A percentile compares a stretch with the other conserved stretches of the same genome.
Conservation (phyloP, 92 coral and sea anemone species). For the Epizoanthus ramosus region DNA sequence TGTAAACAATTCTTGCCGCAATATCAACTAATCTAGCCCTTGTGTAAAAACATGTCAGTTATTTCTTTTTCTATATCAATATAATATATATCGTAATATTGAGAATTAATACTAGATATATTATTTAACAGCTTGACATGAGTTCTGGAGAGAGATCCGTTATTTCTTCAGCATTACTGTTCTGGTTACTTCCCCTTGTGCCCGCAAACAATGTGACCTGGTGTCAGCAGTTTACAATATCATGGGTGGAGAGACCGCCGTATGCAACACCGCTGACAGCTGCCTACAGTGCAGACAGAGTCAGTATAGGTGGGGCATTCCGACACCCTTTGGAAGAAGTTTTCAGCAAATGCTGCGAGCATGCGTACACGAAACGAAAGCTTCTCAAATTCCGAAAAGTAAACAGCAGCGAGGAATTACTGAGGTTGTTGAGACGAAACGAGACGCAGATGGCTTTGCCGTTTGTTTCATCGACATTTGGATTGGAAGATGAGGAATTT, state of each 20-base stretch:
- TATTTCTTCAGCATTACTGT: background rate
- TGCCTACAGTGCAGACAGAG: background rate
- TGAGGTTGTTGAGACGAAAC: slow-evolving; percentile 3
- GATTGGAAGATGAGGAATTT: background rate
- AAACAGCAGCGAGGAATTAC: slow-evolving; percentile 8
- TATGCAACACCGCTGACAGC: slow-evolving; percentile 4
- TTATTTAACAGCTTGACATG: too few species aligned
- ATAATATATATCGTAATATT: too few species aligned
- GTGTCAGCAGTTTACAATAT: slow-evolving; percentile 34
- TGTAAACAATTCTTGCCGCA: too few species aligned
- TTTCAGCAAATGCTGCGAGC: slow-evolving; percentile 6
- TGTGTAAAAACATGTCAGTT: too few species aligned
- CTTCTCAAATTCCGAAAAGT: slow-evolving; percentile 14
- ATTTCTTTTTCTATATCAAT: too few species aligned
- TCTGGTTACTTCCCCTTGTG: background rate
- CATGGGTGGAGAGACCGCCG: slow-evolving; percentile 26
- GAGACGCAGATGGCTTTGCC: slow-evolving; percentile 28
- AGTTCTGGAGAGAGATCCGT: too few species aligned
- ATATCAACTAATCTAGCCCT: too few species aligned
- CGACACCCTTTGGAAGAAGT: slow-evolving; percentile 25
- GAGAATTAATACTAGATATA: too few species aligned
- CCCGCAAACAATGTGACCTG: slow-evolving; percentile 19
- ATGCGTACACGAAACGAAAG: background rate
- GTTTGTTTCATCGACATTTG: background rate
- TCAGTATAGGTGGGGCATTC: slow-evolving; percentile 15